These are phyloP conservation scores for Euclidia mi DNA, from an alignment of 2,888 invertebrate species.

Conservation along the genomic window DNA sequence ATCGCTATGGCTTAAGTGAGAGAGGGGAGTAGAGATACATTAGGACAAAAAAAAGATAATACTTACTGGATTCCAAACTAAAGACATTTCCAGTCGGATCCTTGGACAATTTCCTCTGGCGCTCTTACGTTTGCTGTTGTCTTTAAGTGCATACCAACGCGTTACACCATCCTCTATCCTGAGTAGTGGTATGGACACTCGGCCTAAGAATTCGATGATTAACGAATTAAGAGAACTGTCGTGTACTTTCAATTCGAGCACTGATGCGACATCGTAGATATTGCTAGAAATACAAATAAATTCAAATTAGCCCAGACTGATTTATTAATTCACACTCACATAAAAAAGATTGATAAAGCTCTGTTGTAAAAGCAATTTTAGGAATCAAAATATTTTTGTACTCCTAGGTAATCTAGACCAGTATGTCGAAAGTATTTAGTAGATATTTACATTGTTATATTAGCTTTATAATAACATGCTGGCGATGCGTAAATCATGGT, in stretches of 20 bases:
- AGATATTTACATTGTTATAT: no score
- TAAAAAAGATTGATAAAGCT: no score
- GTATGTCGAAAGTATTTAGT: no score
- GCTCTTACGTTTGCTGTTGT: constrained; percentile 67
- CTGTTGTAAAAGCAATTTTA: no score
- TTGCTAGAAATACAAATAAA: constrained; percentile 68
- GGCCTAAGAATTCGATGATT: constrained; percentile 71
- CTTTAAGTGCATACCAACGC: constrained; percentile 82
- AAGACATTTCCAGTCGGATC: constrained; percentile 75
- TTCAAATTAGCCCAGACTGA: background rate
- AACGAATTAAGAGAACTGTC: constrained; percentile 70
- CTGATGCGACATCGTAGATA: constrained; percentile 80
- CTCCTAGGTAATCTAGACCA: no score
- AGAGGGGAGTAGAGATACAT: no score
- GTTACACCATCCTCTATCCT: constrained; percentile 71
- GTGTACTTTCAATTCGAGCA: constrained; percentile 75
- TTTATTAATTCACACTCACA: no score
- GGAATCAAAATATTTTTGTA: no score
- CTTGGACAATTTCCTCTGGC: constrained; percentile 83
- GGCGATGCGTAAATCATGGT: no score
- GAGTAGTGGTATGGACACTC: constrained; percentile 78
- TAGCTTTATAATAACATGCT: no score
- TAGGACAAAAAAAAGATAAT: no score
- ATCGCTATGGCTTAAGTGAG: no score
- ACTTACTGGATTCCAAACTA: constrained; percentile 83